Evolutionary conservation across 2,888 invertebrate species (phyloP).

Genomic region (Julus scandinavius): DNA sequence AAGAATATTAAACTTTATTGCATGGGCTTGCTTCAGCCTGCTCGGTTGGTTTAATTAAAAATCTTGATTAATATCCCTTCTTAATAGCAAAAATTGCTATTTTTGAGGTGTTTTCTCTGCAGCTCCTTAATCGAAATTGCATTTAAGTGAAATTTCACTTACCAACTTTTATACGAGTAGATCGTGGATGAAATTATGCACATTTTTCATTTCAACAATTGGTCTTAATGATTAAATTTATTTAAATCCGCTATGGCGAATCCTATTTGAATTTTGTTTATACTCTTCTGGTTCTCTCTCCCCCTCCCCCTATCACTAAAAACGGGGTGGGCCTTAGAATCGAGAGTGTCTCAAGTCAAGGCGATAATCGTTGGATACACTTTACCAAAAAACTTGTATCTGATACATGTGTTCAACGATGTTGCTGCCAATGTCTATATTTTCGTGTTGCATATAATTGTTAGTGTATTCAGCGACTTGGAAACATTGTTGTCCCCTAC

Average conservation of each 20-base stretch:
- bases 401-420: too few relatives aligned
- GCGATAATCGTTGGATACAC: too few relatives aligned
- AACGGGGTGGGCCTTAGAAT: too few relatives aligned
- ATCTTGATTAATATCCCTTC: constrained; percentile 36
- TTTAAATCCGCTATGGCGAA: neutral
- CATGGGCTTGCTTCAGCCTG: neutral
- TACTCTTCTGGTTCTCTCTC: too few relatives aligned
- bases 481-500: too few relatives aligned
- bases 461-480: too few relatives aligned
- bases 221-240: neutral
- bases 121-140: neutral
- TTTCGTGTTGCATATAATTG: too few relatives aligned
- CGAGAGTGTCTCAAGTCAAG: too few relatives aligned
- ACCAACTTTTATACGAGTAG: neutral
- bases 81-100: constrained; percentile 1
- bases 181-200: neutral
- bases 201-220: constrained; percentile 9
- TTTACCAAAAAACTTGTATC: too few relatives aligned
- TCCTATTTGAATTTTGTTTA: too few relatives aligned
- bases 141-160: neutral
- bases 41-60: neutral
- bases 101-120: constrained; percentile 13
- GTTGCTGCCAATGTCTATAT: too few relatives aligned
- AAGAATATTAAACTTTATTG: constrained; percentile 46
- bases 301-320: too few relatives aligned